A percentile compares a stretch with the other conserved stretches of the same genome.
These are phyloP conservation scores for Vanessa atalanta DNA, from an alignment of 1,140 invertebrate species.

Conservation along the genomic window DNA sequence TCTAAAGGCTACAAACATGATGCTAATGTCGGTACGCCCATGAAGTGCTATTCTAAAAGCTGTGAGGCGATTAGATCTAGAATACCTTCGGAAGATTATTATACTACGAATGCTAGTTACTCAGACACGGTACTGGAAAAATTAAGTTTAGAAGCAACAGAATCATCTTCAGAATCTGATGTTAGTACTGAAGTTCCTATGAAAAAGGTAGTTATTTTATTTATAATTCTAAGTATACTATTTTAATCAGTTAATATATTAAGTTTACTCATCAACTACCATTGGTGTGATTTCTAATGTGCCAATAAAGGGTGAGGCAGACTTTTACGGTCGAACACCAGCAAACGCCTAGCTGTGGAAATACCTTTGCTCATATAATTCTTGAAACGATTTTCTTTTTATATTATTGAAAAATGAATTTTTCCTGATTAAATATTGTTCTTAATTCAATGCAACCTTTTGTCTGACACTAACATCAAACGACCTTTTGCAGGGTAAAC, in stretches of 20 bases:
- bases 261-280: not conserved
- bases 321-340: too few relatives aligned
- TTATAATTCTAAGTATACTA: not conserved
- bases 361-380: too few relatives aligned
- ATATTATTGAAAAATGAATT: too few relatives aligned
- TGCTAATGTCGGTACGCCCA: slow-evolving; percentile 61
- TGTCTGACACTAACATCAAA: not conserved
- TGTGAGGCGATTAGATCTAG: slow-evolving; percentile 65
- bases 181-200: slow-evolving; percentile 37
- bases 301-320: too few relatives aligned
- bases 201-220: slow-evolving; percentile 48
- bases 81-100: slow-evolving; percentile 43
- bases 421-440: too few relatives aligned
- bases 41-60: slow-evolving; percentile 68
- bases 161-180: slow-evolving; percentile 52
- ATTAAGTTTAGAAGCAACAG: slow-evolving; percentile 56
- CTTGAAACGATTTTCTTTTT: too few relatives aligned
- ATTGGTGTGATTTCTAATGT: too few relatives aligned
- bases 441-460: not conserved
- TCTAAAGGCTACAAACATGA: slow-evolving; percentile 52
- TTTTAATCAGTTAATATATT: not conserved
- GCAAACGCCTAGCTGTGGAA: too few relatives aligned
- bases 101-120: slow-evolving; percentile 55
- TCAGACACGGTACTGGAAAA: slow-evolving; percentile 68
- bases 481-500: slow-evolving; percentile 46